Base-by-base conservation (phyloP, 2,888 invertebrate species). In the Cheilosia urbana region DNA sequence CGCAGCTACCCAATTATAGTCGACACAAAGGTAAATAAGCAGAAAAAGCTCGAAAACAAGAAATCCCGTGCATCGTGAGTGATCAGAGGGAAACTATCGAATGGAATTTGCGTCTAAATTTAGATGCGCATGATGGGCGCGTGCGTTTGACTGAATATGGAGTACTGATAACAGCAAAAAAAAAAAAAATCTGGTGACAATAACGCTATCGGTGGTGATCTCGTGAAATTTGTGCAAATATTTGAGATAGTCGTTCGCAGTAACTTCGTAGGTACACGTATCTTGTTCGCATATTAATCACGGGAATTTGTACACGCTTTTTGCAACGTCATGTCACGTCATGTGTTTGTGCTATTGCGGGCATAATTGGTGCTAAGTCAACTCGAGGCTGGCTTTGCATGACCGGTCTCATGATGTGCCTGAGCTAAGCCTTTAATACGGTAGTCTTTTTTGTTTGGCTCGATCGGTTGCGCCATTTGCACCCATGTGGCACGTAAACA, bases 51-150 rank as follows among this genome's bases (percentile, higher is more conserved):
- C 6, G n/a, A 53, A 21, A 45, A 34, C 34, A 62, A 42, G 42
- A 40, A 47, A 27, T 77, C 55, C 63, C 83, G 63, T 69, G 58
- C 65, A 63, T 79, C 69, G 60, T 37, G 55, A 72, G 66, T 62
- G 84, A 85, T 80, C 80, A 45, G 73, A 49, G 34, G 27, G 55
- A 34, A 66, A 40, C 24, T 45, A 53, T 79, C 53, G 63, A 68
- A 53, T 60, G 37, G 19, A 53, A 30, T 65, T 34, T 71, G 45
- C 27, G 40, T 77, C 66, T 83, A 72, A 68, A 66, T 71, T 79
- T 79, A 79, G 84, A 65, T 24, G 79, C 72, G 77, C 76, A 60
- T 77, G 72, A 77, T 77, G 77, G 72, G 60, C 66, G 49, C 66
- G 82, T 62, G 49, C 66, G 82, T 62, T 71, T 17, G 42, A 21